Evolutionary conservation across 2,888 invertebrate genomes (phyloP).

Genomic region (Clistopyga incitator): DNA sequence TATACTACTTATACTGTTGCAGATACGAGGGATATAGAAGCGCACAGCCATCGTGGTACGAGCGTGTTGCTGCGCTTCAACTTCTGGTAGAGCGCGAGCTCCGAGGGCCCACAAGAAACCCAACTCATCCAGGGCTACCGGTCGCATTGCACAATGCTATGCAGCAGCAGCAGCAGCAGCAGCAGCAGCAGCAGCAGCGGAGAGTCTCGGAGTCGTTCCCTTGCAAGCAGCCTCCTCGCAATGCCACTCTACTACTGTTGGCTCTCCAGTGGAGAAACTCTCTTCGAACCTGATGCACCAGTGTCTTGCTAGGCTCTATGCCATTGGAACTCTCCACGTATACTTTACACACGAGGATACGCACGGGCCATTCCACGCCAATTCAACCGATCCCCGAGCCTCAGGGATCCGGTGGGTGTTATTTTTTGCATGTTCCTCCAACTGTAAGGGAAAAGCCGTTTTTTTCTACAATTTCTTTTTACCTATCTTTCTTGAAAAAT

Average conservation of each 20-base stretch:
- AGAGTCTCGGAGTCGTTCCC: conserved; percentile 36
- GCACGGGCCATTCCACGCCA: too few species aligned
- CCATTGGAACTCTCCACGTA: too few species aligned
- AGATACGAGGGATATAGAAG: background rate
- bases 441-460: too few species aligned
- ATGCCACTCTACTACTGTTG: conserved; percentile 29
- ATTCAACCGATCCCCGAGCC: too few species aligned
- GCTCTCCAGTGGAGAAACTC: conserved; percentile 42
- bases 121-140: conserved; percentile 72
- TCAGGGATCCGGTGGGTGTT: too few species aligned
- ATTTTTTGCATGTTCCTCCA: too few species aligned
- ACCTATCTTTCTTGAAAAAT: too few species aligned
- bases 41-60: conserved; percentile 9
- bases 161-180: conserved; percentile 57
- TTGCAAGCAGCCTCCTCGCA: conserved; percentile 38
- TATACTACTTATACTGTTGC: conserved; percentile 18
- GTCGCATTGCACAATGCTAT: conserved; percentile 75
- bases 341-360: too few species aligned
- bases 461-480: too few species aligned
- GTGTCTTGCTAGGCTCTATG: background rate
- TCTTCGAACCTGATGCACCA: conserved; percentile 44
- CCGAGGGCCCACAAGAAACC: conserved; percentile 74
- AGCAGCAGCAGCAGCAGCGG: conserved; percentile 17
- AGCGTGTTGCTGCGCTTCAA: conserved; percentile 53
- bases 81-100: conserved; percentile 53